Conservation (phyloP, 1,140 invertebrate species). For the Bacillus rossius region DNA sequence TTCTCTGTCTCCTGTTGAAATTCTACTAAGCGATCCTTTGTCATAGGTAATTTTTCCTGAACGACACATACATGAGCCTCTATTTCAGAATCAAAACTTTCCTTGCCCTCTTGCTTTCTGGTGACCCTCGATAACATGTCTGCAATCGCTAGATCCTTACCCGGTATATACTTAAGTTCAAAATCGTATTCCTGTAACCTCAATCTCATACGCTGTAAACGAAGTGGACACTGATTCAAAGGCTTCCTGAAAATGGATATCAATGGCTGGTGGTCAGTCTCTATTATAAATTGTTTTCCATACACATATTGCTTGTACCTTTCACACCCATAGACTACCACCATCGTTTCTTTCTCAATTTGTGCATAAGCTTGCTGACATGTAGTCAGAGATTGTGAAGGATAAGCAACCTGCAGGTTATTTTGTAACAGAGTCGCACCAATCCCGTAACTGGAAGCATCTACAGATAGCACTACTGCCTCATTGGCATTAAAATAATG, state of each 20-base stretch:
- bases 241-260: conserved; percentile 38
- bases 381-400: conserved; percentile 28
- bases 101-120: too few species aligned
- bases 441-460: conserved; percentile 32
- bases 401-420: conserved; percentile 31
- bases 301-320: conserved; percentile 5
- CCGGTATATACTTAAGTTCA: conserved; percentile 31
- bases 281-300: conserved; percentile 31
- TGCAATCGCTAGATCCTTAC: conserved; percentile 17
- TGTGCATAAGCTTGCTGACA: too few species aligned
- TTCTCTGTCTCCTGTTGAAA: conserved; percentile 6
- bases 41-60: too few species aligned
- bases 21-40: not conserved
- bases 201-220: conserved; percentile 39
- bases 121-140: conserved; percentile 21
- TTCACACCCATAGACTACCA: too few species aligned
- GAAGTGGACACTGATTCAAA: conserved; percentile 33
- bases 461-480: conserved; percentile 26
- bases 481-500: conserved; percentile 25
- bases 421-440: conserved; percentile 32
- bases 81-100: too few species aligned
- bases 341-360: too few species aligned
- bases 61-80: too few species aligned
- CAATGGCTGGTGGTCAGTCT: conserved; percentile 42
- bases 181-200: conserved; percentile 39